Evolutionary conservation across 2,888 invertebrate genomes (phyloP).

Genomic region (Micropterix aruncella): DNA sequence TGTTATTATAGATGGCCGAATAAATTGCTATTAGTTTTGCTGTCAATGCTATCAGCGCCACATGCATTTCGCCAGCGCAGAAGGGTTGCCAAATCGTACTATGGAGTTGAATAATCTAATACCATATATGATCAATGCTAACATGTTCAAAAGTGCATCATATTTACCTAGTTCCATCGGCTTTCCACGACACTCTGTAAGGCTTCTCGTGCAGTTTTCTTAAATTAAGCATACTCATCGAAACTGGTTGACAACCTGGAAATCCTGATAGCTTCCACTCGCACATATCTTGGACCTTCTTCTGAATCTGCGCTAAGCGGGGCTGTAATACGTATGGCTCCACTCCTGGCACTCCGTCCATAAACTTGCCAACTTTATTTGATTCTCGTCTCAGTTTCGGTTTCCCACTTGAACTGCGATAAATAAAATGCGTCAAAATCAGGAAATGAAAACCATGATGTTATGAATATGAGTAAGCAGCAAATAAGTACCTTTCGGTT

Average conservation of each 20-base stretch:
- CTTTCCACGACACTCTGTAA: constrained; percentile 98
- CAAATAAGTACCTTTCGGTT: constrained; percentile 2
- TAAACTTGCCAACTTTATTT: constrained; percentile 59
- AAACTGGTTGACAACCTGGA: constrained; percentile 95
- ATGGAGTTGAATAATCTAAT: too few species aligned
- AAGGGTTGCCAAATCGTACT: too few species aligned
- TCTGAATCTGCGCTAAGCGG: constrained; percentile 50
- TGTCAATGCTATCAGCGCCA: too few species aligned
- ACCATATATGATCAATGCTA: too few species aligned
- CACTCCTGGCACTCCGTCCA: constrained; percentile 78
- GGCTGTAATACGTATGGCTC: constrained; percentile 48
- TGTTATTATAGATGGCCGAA: too few species aligned
- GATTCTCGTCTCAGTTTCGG: constrained; percentile 37
- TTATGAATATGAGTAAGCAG: too few species aligned
- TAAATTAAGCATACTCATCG: constrained; percentile 81
- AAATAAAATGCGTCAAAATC: too few species aligned
- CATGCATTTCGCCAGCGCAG: too few species aligned
- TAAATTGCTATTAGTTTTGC: too few species aligned
- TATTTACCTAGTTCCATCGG: constrained; percentile 84
- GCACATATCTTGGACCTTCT: constrained; percentile 65
- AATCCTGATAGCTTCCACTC: constrained; percentile 70
- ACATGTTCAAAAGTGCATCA: too few species aligned
- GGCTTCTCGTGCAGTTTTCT: constrained; percentile 59
- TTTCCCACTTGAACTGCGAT: constrained; percentile 17
- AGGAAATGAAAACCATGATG: too few species aligned